Conservation (phyloP, 2,888 invertebrate genomes). For the Caenorhabditis becei region DNA sequence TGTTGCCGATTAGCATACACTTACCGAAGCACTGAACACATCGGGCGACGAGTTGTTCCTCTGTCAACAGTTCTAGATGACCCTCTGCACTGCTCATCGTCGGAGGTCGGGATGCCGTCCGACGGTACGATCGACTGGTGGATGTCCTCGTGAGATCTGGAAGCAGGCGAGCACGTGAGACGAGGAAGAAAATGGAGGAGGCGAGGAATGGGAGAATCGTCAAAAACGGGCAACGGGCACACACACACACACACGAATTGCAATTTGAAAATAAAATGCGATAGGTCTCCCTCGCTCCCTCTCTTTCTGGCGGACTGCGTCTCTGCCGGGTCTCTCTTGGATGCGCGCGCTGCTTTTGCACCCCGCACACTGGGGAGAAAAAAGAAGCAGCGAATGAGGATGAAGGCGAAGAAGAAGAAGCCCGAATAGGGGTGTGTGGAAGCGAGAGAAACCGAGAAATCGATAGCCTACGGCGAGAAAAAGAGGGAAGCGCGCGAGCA, state of each 20-base stretch:
- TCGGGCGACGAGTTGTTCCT: slow-evolving; percentile 48
- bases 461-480: slow-evolving; percentile 60
- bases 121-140: slow-evolving; percentile 39
- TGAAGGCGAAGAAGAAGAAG: slow-evolving; percentile 44
- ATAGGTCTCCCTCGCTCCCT: slow-evolving; percentile 39
- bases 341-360: slow-evolving; percentile 53
- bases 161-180: slow-evolving; percentile 1
- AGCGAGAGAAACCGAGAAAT: slow-evolving; percentile 56
- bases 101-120: slow-evolving; percentile 40
- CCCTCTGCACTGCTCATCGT: slow-evolving; percentile 31
- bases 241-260: slow-evolving; percentile 38
- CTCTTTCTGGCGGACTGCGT: slow-evolving; percentile 32
- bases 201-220: slow-evolving; percentile 7
- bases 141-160: neutral
- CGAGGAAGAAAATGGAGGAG: slow-evolving; percentile 8
- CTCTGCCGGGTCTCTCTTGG: slow-evolving; percentile 28
- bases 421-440: slow-evolving; percentile 27
- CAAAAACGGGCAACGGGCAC: slow-evolving; percentile 10
- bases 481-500: slow-evolving; percentile 22
- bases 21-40: slow-evolving; percentile 59
- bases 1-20: slow-evolving; percentile 15
- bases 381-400: slow-evolving; percentile 41
- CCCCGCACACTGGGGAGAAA: slow-evolving; percentile 30
- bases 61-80: slow-evolving; percentile 30
- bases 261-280: slow-evolving; percentile 53